Evolutionary conservation across 2,797 vertebrate species (phyloP), one percentile per base, ranked within the genome.

Genomic region (Peromyscus attwateri): DNA sequence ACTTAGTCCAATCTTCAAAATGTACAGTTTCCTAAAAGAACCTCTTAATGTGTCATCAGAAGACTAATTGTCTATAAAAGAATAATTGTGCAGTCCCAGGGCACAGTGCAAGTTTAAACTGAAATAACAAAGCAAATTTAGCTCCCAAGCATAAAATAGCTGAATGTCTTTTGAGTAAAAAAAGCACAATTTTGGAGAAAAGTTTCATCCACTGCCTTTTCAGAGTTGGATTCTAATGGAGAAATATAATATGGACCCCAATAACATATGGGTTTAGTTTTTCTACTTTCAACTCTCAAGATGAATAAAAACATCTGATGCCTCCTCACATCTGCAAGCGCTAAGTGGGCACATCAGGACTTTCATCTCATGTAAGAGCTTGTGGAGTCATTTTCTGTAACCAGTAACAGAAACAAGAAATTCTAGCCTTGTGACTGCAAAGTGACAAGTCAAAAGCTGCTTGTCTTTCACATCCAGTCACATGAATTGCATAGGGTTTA

Each of bases 51-150:
- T 97, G 95, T 96, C 97, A 96, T 97, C 95, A 95, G 83, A 98
- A 97, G 92, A 98, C 94, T 97, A 97, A 97, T 97, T 94, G 49
- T 95, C 95, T 96, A 89, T 96, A 95, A 96, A 97, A 98, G 97
- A 97, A 95, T 98, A 97, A 97, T 96, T 97, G 96, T 96, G 64
- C 37, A 82, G 89, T 89, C 92, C 89, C 94, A 52, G 66, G 89
- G 95, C 87, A 96, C 89, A 97, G 66, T 95, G 82, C 91, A 96
- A 94, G 75, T 95, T 91, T 96, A 91, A 93, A 90, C 96, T 46
- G 91, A 97, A 97, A 97, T 95, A 96, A 96, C 93, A 96, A 96
- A 98, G 87, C 46, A 94, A 90, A 96, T 90, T 77, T 95, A 95
- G 96, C 64, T 87, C 68, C 66, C 31, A 85, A 95, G 70, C 76